Base-by-base conservation (phyloP, 2,888 invertebrate species). In the Brachylomia viminalis region DNA sequence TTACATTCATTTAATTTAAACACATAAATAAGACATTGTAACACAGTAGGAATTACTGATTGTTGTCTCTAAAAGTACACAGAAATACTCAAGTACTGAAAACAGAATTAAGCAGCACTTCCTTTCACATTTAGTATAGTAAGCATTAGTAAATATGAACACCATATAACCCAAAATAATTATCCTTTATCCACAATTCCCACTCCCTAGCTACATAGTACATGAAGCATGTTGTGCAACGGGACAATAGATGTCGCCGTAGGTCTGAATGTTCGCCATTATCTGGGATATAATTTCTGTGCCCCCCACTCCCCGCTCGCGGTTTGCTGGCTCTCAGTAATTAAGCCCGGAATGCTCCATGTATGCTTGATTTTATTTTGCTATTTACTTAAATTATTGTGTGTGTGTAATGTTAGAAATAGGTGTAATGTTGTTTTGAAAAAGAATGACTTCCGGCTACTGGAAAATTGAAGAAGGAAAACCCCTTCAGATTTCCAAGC, bases 211-310 rank as follows among this genome's bases (percentile, higher is more conserved):
- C 74, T 58, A 74, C 78, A 76, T 49, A 80, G 70, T 72, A 80
- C 80, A 79, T 66, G 47, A 79, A 76, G 80, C 73, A 79, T 82
- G 85, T 82, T 87, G 76, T 80, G 86, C 86, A 86, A 77, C 86
- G 76, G 85, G 84, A 94, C 93, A 93, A 93, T 92, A 90, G 90
- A 87, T 92, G 92, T 90, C 89, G 86, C 90, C 86, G 86, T 86
- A 85, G 89, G 84, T 88, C 86, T 89, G 83, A 89, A 89, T 89
- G 89, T 86, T 86, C 71, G 85, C 89, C 84, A 91, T 92, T 92
- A 92, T 92, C 91, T 90, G 84, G 84, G 89, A 90, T 91, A 93
- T 93, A 92, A 93, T 93, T 91, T 89, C 90, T 86, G 88, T 87
- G 81, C 87, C 86, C 90, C 87, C 59, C 86, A 86, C 84, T 81